Base-by-base conservation (phyloP, 2,797 vertebrate genomes). In the Enteromius unitaeniatus region DNA sequence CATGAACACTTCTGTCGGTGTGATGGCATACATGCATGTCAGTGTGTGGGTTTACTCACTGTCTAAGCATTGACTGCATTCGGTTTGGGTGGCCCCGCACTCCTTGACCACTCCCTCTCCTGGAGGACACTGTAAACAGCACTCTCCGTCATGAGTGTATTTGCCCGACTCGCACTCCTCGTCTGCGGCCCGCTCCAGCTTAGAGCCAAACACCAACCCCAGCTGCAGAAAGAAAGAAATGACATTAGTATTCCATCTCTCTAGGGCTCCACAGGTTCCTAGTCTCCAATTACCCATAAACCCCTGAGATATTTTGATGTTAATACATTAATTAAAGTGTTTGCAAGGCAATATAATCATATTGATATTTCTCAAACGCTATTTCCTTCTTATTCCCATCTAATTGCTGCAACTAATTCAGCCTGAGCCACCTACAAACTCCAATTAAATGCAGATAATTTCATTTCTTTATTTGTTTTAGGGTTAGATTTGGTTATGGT, bases 1-100 rank as follows among this genome's bases (percentile, higher is more conserved):
- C 4, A 31, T 83, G 28, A 19, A 26, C 70, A 64, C 8, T 14
- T 55, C 28, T 31, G 70, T 21, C 28, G 64, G 6, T 15, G 40
- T 17, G 13, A 15, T 26, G 69, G 42, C 23, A 23, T 74, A 49
- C 62, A 45, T 85, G 85, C 78, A 81, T 86, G 77, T 74, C 62
- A 3, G 45, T 86, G 76, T 78, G 28, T 82, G 84, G 60, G 42
- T 34, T 84, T 88, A 99, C 98, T 98, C 91, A 99, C 98, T 99
- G 95, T 99, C 98, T 93, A 97, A 90, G 92, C 98, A 99, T 88
- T 95, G 96, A 85, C 94, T 85, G 0, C 98, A 99, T 85, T 95
- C 91, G 0, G 97, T 99, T 93, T 99, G 97, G 79, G 94, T 94
- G 69, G 79, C 90, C 40, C 95, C 97, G 0, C 98, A 99, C 26